These are phyloP conservation scores for Clarias pachynema DNA, from an alignment of 2,797 vertebrate genomes.

Conservation along the genomic window DNA sequence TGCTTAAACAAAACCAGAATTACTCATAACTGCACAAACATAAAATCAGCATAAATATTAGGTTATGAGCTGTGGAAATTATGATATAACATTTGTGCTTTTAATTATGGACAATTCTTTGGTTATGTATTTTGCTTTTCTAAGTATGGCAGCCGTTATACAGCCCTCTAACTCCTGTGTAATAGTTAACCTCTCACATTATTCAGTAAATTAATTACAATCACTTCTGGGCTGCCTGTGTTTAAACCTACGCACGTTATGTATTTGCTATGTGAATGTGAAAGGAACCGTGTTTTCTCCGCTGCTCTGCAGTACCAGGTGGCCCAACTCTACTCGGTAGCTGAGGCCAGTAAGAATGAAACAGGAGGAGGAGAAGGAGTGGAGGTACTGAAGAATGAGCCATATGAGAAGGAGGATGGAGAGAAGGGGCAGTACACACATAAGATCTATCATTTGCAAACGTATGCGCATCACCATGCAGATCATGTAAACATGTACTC, in stretches of 20 bases:
- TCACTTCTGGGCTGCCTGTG: not conserved
- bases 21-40: not conserved
- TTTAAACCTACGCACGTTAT: not conserved
- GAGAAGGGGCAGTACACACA: conserved; percentile 95
- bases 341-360: conserved; percentile 96
- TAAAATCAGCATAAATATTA: not conserved
- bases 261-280: not conserved
- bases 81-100: not conserved
- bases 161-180: not conserved
- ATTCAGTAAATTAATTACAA: not conserved
- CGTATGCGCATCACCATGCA: conserved; percentile 66
- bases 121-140: not conserved
- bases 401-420: conserved; percentile 88
- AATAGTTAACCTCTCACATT: not conserved
- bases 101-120: not conserved
- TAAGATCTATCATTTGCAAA: conserved; percentile 96
- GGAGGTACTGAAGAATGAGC: conserved; percentile 88
- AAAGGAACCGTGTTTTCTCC: conserved; percentile 15
- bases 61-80: not conserved
- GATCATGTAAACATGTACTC: not conserved
- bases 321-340: conserved; percentile 93
- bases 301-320: conserved; percentile 86
- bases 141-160: not conserved
- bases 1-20: not conserved
- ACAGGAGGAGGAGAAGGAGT: conserved; percentile 97